These are phyloP conservation scores for Dolichomitus sp. DNA, from an alignment of 2,888 invertebrate species.

Conservation along the genomic window DNA sequence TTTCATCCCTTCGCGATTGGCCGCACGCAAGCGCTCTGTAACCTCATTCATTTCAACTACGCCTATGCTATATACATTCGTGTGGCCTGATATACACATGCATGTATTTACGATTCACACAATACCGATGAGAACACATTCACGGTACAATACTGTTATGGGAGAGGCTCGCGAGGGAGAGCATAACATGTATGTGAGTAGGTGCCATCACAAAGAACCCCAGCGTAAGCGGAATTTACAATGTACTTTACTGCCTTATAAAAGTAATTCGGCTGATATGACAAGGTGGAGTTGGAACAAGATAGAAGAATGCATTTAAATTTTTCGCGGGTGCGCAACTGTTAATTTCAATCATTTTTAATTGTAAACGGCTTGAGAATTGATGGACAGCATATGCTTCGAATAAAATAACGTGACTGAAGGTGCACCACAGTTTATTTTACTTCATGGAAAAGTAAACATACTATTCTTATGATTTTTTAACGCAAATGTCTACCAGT, in stretches of 20 bases:
- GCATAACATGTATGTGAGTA: conserved; percentile 1
- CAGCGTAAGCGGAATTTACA: neutral
- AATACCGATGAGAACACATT: conserved; percentile 16
- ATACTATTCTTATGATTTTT: neutral
- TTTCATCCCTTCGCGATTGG: conserved; percentile 35
- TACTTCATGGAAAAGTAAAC: neutral
- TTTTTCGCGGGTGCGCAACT: neutral
- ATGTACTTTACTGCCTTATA: neutral
- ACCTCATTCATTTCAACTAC: conserved; percentile 59
- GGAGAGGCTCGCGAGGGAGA: neutral
- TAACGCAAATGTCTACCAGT: neutral
- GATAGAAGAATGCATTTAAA: neutral
- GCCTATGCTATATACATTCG: neutral
- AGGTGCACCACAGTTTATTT: neutral
- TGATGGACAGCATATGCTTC: neutral
- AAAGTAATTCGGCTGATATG: conserved; percentile 3
- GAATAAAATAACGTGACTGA: neutral
- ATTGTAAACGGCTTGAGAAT: neutral
- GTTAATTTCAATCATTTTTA: neutral
- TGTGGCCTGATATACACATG: conserved; percentile 14
- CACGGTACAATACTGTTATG: conserved; percentile 11
- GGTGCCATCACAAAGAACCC: neutral
- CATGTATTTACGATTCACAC: conserved; percentile 17
- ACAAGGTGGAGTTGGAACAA: too few relatives aligned
- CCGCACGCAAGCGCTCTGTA: conserved; percentile 35